Evolutionary conservation across 2,797 vertebrate genomes (phyloP), one percentile per base, ranked within the genome.

Genomic region (Amblyopsis hoosieri): DNA sequence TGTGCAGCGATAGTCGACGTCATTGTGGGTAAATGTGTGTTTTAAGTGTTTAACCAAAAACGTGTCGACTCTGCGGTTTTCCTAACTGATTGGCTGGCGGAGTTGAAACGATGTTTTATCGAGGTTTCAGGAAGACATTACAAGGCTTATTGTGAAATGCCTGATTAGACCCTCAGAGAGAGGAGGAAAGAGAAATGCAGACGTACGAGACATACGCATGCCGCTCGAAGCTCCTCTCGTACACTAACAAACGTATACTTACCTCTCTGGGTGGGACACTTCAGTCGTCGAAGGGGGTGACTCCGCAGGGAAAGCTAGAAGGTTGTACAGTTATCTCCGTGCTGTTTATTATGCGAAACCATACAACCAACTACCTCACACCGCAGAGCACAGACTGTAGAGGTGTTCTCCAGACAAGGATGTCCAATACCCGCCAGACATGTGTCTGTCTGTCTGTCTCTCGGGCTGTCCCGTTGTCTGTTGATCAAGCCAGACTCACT

Each of bases 281-380:
- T 71, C 65, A 73, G 80, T 68, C 54, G 87, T 81, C 76, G 86
- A 66, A 76, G 76, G 64, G 73, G 83, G 95, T 94, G 91, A 90
- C 91, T 87, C 94, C 93, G 93, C 94, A 93, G 91, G 95, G 95
- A 96, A 96, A 96, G 92, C 92, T 93, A 93, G 92, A 93, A 92
- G 91, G 92, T 91, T 93, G 92, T 93, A 93, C 89, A 91, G 92
- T 93, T 93, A 93, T 92, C 92, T 93, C 92, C 92, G 64, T 86
- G 91, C 90, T 90, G 84, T 92, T 93, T 92, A 91, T 91, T 89
- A 92, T 92, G 89, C 91, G 90, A 93, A 93, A 93, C 92, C 91
- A 93, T 93, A 93, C 95, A 96, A 97, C 95, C 95, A 96, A 96
- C 95, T 96, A 96, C 95, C 95, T 96, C 95, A 96, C 89, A 78